Evolutionary conservation across 2,797 vertebrate genomes (phyloP).

Genomic region (Limosa lapponica): DNA sequence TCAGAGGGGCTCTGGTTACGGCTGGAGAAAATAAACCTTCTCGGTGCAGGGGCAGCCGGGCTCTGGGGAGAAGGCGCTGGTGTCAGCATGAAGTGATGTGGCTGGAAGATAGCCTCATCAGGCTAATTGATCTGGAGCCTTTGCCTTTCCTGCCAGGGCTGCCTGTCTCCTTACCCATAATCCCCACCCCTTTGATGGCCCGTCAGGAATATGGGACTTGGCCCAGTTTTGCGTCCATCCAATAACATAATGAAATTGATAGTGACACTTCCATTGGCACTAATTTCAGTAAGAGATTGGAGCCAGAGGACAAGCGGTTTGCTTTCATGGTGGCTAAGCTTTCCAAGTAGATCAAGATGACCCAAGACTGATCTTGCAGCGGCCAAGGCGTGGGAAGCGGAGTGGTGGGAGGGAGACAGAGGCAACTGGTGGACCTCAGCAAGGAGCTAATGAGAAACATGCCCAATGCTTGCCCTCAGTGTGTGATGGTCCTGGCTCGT

Average conservation of each 20-base stretch:
- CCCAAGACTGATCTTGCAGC: conserved; percentile 56
- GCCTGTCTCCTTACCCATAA: conserved; percentile 80
- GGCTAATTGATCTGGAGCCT: conserved; percentile 79
- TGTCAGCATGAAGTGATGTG: conserved; percentile 75
- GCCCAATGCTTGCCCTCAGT: background rate
- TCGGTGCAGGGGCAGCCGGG: background rate
- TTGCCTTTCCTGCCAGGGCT: conserved; percentile 77
- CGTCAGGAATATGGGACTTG: conserved; percentile 75
- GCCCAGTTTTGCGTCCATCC: conserved; percentile 73
- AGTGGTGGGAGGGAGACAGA: background rate
- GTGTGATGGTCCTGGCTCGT: background rate
- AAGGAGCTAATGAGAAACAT: background rate
- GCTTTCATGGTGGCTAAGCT: conserved; percentile 65
- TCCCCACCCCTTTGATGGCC: conserved; percentile 74
- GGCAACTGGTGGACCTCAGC: background rate
- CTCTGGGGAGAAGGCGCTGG: conserved; percentile 27
- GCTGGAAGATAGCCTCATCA: conserved; percentile 78
- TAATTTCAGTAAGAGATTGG: conserved; percentile 76
- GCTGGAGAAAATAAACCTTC: conserved; percentile 35
- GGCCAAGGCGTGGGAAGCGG: background rate
- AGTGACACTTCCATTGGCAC: conserved; percentile 80
- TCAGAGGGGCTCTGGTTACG: conserved; percentile 60
- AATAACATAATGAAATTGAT: conserved; percentile 84
- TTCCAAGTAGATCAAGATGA: conserved; percentile 74
- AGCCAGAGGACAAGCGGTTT: conserved; percentile 79